Percentiles rank a stretch among this genome's conserved stretches.
Conservation (phyloP, 2,888 invertebrate genomes). For the Bellardia pandia region DNA sequence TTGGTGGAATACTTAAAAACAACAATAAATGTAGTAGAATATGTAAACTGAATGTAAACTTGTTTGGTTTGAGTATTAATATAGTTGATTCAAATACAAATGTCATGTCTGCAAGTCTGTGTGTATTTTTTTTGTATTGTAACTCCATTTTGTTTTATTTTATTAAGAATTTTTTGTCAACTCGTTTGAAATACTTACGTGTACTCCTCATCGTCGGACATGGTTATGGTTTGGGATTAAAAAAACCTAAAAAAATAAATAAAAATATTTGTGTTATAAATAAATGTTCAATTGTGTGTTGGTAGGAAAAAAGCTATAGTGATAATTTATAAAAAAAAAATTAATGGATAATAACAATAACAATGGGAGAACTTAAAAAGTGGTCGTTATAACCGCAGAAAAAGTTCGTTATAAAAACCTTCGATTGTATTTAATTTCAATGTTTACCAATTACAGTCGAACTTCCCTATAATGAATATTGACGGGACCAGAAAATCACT, state of each 20-base stretch:
- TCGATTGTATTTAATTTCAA: no score
- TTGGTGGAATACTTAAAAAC: neutral
- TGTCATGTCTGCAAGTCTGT: constrained; percentile 54
- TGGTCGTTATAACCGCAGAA: neutral
- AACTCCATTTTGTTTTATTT: constrained; percentile 23
- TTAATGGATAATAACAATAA: neutral
- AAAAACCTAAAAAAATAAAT: constrained; percentile 85
- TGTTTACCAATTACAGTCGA: no score
- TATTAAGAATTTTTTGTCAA: constrained; percentile 39
- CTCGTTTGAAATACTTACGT: constrained; percentile 89
- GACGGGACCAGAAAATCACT: no score
- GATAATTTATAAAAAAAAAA: constrained; percentile 1
- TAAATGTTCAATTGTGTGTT: constrained; percentile 8
- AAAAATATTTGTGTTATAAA: constrained; percentile 10
- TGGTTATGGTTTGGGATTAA: constrained; percentile 88
- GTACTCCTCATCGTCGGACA: constrained; percentile 98
- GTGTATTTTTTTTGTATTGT: constrained; percentile 19
- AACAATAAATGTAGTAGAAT: constrained; percentile 13
- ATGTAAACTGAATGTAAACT: constrained; percentile 27
- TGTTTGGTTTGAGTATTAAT: constrained; percentile 56
- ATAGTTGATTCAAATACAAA: constrained; percentile 30
- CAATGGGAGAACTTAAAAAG: neutral
- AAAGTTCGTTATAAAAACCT: no score
- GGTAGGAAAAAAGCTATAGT: neutral
- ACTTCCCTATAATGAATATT: no score